These are phyloP conservation scores for human (Homo sapiens) DNA, from an alignment of 2,113 vertebrate species.

Conservation along the genomic window DNA sequence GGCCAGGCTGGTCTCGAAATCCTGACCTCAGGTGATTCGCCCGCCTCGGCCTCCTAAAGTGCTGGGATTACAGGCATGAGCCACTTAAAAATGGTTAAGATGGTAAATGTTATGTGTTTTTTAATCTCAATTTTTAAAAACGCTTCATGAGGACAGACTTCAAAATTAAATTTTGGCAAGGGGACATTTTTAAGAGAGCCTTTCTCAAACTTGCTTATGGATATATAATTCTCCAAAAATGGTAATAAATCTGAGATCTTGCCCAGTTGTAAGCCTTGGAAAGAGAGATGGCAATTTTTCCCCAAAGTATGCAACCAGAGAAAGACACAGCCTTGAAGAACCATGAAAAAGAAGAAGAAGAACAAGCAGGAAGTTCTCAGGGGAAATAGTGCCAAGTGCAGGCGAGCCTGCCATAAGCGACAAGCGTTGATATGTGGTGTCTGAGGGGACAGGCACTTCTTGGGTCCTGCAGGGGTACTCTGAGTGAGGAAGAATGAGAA, in stretches of 20 bases:
- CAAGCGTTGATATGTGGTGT: background rate
- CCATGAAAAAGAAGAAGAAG: background rate
- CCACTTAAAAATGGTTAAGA: background rate
- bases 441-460: background rate
- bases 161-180: background rate
- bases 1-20: too few species aligned
- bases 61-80: too few species aligned
- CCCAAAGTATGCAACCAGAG: background rate
- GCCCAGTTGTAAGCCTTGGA: background rate
- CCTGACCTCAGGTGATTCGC: too few species aligned
- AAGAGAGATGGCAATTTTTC: background rate
- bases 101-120: background rate
- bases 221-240: background rate
- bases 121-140: background rate
- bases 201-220: background rate
- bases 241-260: background rate
- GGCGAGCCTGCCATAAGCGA: background rate
- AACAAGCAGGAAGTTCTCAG: constrained; percentile 20
- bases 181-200: background rate
- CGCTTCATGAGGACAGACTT: background rate
- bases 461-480: background rate
- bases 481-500: background rate
- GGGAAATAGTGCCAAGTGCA: background rate
- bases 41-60: too few species aligned
- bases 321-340: constrained; percentile 28